Evolutionary conservation across 2,113 vertebrate species (phyloP).

Genomic region (Halichoerus grypus): DNA sequence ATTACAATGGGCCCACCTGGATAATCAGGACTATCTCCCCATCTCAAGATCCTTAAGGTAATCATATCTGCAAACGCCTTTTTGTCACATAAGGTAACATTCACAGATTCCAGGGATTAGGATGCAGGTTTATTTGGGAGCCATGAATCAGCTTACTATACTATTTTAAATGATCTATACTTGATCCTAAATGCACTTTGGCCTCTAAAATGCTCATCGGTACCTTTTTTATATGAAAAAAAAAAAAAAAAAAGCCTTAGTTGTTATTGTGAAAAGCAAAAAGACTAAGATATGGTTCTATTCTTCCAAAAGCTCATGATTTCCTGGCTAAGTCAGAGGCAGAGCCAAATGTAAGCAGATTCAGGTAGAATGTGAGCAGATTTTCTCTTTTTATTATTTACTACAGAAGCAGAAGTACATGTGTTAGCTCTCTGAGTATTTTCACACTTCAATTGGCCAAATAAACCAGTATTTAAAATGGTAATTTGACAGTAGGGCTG

Average conservation of each 20-base stretch:
- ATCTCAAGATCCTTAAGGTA: not conserved
- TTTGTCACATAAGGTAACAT: not conserved
- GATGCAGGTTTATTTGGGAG: not conserved
- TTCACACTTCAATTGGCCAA: constrained; percentile 66
- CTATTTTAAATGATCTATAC: not conserved
- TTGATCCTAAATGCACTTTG: not conserved
- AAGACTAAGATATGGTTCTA: not conserved
- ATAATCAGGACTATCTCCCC: not conserved
- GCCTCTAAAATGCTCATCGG: not conserved
- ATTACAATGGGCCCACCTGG: not conserved
- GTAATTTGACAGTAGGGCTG: constrained; percentile 59
- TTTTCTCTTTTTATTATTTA: constrained; percentile 37
- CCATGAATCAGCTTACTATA: not conserved
- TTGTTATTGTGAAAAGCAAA: not conserved
- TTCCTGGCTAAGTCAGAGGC: not conserved
- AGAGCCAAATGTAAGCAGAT: constrained; percentile 8
- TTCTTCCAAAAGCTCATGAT: not conserved
- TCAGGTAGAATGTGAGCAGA: not conserved
- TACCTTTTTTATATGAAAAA: not conserved
- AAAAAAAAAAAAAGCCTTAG: not conserved
- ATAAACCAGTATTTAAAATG: constrained; percentile 69
- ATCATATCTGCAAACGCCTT: not conserved
- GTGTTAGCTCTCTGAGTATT: constrained; percentile 69
- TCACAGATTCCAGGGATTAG: too few relatives aligned
- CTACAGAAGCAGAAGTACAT: constrained; percentile 10